Conservation (phyloP, 2,797 vertebrate species). For the Hippocampus kuda region DNA sequence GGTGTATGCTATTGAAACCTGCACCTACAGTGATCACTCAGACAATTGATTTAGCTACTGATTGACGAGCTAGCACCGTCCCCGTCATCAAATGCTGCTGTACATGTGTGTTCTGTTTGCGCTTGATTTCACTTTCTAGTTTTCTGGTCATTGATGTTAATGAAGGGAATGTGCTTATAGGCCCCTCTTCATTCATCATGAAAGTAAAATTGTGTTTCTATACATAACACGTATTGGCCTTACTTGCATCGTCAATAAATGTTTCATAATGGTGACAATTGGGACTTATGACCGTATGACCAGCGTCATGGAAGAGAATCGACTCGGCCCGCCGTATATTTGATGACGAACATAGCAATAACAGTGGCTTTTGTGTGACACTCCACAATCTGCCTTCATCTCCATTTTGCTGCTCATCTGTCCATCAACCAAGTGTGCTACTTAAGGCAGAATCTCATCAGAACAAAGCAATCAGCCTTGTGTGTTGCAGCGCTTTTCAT, state of each 20-base stretch:
- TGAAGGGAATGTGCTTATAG: neutral
- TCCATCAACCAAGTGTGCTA: slow-evolving; percentile 51
- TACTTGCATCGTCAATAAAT: too few species aligned
- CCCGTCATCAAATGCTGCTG: neutral
- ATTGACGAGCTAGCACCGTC: neutral
- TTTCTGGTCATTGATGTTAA: neutral
- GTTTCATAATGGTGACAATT: neutral
- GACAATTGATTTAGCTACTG: neutral
- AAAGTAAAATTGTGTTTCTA: neutral
- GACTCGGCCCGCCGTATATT: neutral
- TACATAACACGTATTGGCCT: too few species aligned
- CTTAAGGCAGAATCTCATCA: slow-evolving; percentile 57
- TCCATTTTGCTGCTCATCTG: slow-evolving; percentile 25
- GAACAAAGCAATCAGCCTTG: slow-evolving; percentile 59
- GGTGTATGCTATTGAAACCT: neutral
- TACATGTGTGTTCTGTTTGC: neutral
- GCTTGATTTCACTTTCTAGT: neutral
- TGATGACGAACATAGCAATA: slow-evolving; percentile 17
- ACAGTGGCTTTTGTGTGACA: slow-evolving; percentile 8
- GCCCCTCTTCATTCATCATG: neutral
- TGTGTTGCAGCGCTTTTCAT: slow-evolving; percentile 57
- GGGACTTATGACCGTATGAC: neutral
- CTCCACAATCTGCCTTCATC: slow-evolving; percentile 26
- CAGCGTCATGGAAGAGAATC: neutral
- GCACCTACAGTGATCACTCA: neutral